Evolutionary conservation across 1,140 invertebrate genomes (phyloP), one percentile per base, ranked within the genome.

Genomic region (Lordiphosa mommai): DNA sequence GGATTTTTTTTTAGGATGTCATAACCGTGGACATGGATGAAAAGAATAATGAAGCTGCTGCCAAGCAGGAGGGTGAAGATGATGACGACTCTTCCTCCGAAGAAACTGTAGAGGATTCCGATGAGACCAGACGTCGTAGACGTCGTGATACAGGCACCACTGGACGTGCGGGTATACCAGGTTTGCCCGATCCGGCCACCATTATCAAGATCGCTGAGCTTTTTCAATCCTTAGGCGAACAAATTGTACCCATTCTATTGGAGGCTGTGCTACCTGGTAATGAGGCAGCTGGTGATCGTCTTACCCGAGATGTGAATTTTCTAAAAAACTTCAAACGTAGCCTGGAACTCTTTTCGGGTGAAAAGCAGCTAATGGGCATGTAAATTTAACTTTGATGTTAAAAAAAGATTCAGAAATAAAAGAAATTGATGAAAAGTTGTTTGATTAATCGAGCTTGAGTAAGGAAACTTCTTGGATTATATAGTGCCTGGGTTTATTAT

Each of bases 201-300:
- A 84, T 88, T 34, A 77, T 88, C 8, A 88, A 88, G 61, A 53
- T 88, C 33, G 86, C 70, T 4, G 72, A 88, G 53, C 68, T 88
- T 50, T 65, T 88, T 36, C 73, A 86, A 48, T 61, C 76, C 17
- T 55, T 88, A 41, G 86, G 86, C 30, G 72, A 88, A 29, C 67
- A 88, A 66, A 46, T 88, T 20, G 46, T 88, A 5, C 86, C 86
- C 6, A 68, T 88, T 48, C 57, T 88, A 8, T 32, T 88, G 12
- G 72, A 88, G 50, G 86, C 80, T 10, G 34, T 88, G 6, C 77
- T 82, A 1, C 76, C 84, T 2, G 44, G 32, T n/a, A 38, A 20
- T 5, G 63, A 67, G 23, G 38, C 68, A 3, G 20, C 60, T 0
- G 67, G 63, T 3, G 67, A 86, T 17, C 74, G 77, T 4, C 12